phyloP scores from a whole-genome alignment of 1,140 invertebrate species.

The Bombus consobrinus region DNA sequence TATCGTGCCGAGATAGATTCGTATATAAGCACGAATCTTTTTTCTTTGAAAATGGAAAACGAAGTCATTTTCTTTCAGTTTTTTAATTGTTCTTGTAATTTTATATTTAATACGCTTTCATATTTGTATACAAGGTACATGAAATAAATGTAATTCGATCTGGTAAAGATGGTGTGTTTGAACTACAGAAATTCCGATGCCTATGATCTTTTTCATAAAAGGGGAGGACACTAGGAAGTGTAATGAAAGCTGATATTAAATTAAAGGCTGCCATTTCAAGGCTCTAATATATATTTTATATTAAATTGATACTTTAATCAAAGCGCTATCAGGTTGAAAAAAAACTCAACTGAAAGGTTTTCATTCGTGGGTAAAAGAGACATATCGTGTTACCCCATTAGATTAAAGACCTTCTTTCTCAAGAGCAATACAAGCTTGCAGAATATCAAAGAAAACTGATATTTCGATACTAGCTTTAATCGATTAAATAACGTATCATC shows the following conservation, averaged over 20 bases:
- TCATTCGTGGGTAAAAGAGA: neutral
- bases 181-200: neutral
- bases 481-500: neutral
- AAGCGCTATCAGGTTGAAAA: neutral
- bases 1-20: neutral
- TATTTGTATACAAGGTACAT: neutral
- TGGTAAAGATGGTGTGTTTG: neutral
- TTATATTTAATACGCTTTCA: neutral
- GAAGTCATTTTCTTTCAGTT: neutral
- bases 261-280: neutral
- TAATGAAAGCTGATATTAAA: conserved; percentile 16
- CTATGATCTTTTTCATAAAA: neutral
- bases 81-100: neutral
- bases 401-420: neutral
- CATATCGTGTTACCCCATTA: neutral
- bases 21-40: neutral
- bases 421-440: neutral
- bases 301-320: neutral
- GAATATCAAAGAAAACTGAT: neutral
- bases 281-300: neutral
- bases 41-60: neutral
- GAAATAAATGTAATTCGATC: neutral
- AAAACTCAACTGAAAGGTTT: neutral
- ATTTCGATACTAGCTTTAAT: neutral
- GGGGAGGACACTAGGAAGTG: neutral